Base-by-base conservation (phyloP, 2,888 invertebrate genomes). In the Myathropa florea region DNA sequence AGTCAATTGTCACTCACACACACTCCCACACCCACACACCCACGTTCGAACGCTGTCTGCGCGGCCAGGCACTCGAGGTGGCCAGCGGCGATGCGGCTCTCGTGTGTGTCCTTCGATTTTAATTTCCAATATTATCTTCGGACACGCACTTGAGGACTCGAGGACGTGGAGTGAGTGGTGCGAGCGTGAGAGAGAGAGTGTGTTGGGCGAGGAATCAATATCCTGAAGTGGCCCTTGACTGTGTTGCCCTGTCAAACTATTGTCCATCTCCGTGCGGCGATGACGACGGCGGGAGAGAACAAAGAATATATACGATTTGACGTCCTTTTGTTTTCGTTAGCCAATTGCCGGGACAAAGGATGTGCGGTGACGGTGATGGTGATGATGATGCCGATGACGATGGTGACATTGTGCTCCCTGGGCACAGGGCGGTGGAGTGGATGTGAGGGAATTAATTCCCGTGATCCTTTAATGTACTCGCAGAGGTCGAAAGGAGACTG, bases 61-160 rank as follows among this genome's bases (percentile, higher is more conserved):
- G n/a, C n/a, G n/a, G n/a, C n/a, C n/a, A n/a, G n/a, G n/a, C n/a
- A n/a, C n/a, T n/a, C n/a, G n/a, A n/a, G n/a, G 57, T 26, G 21
- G 10, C 57, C 57, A 4, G 77, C 77, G 85, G 81, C 68, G 57
- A 57, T 64, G 65, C 57, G 23, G 57, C 57, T 57, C 6, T 46
- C 18, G 57, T 57, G 57, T 57, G 57, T 80, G 80, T 72, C 80
- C 71, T 78, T 76, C 85, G 82, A 81, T 61, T 81, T 80, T 78
- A 85, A 78, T 85, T 85, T 85, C 72, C 77, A 85, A 81, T 81
- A 81, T 82, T 81, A 85, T 85, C 85, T 72, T 81, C 68, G 46
- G 85, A 68, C 77, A 85, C 77, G 85, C 85, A 85, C 85, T 85
- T 85, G 85, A 78, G 24, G 24, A 14, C 57, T 24, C 33, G 46